Evolutionary conservation across 2,888 invertebrate species (phyloP).

Genomic region (Hydraecia micacea): DNA sequence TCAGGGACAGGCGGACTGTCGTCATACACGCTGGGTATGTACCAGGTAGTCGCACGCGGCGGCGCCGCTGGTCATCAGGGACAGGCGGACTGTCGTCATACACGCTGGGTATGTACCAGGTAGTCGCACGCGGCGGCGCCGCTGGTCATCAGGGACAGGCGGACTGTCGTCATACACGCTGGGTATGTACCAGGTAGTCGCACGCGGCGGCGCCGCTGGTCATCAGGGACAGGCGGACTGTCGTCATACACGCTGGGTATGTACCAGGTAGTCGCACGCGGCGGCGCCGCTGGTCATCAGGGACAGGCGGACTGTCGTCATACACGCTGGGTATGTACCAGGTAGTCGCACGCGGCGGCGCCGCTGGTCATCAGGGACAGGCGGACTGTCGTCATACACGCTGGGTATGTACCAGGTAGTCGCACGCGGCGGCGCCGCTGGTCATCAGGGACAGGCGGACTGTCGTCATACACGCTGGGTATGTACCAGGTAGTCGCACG

Average conservation of each 20-base stretch:
- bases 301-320: slow-evolving; percentile 29
- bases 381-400: slow-evolving; percentile 70
- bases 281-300: slow-evolving; percentile 71
- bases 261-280: slow-evolving; percentile 68
- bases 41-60: slow-evolving; percentile 74
- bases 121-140: slow-evolving; percentile 78
- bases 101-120: slow-evolving; percentile 76
- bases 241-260: slow-evolving; percentile 79
- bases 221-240: slow-evolving; percentile 1
- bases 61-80: slow-evolving; percentile 65
- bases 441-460: slow-evolving; percentile 40
- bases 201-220: slow-evolving; percentile 78
- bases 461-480: slow-evolving; percentile 79
- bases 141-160: slow-evolving; percentile 56
- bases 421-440: slow-evolving; percentile 78
- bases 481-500: slow-evolving; percentile 62
- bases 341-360: slow-evolving; percentile 77
- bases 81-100: slow-evolving; percentile 57
- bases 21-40: slow-evolving; percentile 79
- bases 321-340: slow-evolving; percentile 78
- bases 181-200: slow-evolving; percentile 71
- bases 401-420: slow-evolving; percentile 71
- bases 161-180: slow-evolving; percentile 72
- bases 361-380: slow-evolving; percentile 60
- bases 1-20: slow-evolving; percentile 6